A percentile compares a stretch with the other conserved stretches of the same genome.
These are phyloP conservation scores for Heliocidaris tuberculata DNA, from an alignment of 35 echinoderm and acorn worm genomes.

Conservation along the genomic window DNA sequence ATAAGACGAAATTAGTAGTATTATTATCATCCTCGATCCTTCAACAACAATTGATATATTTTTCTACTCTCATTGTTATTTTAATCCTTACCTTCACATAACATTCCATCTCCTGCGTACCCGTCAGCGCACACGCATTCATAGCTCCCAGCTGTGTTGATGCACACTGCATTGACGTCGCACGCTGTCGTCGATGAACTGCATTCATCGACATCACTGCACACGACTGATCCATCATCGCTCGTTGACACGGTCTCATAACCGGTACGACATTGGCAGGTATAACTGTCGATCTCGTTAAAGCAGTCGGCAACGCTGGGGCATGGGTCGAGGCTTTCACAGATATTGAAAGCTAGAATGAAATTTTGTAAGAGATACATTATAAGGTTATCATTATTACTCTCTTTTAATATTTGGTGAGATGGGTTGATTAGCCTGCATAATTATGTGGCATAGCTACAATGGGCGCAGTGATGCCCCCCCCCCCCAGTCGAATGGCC, in stretches of 20 bases:
- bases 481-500: no score
- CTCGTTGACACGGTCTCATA: not conserved
- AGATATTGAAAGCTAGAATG: not conserved
- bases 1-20: not conserved
- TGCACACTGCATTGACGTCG: conserved; percentile 67
- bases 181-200: conserved; percentile 41
- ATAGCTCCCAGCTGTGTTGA: conserved; percentile 66
- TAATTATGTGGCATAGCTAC: not conserved
- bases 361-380: not conserved
- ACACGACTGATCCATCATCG: not conserved
- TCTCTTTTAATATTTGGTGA: no score
- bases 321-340: conserved; percentile 23
- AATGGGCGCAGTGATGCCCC: no score
- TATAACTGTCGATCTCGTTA: conserved; percentile 16
- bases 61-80: not conserved
- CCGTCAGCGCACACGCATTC: conserved; percentile 73
- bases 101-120: conserved; percentile 37
- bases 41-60: not conserved
- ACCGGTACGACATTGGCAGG: conserved; percentile 9
- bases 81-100: conserved; percentile 7
- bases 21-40: no score
- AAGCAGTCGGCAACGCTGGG: conserved; percentile 44
- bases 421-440: no score
- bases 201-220: conserved; percentile 82
- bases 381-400: no score